Evolutionary conservation across 2,113 vertebrate species (phyloP).

Genomic region (Steatornis caripensis): DNA sequence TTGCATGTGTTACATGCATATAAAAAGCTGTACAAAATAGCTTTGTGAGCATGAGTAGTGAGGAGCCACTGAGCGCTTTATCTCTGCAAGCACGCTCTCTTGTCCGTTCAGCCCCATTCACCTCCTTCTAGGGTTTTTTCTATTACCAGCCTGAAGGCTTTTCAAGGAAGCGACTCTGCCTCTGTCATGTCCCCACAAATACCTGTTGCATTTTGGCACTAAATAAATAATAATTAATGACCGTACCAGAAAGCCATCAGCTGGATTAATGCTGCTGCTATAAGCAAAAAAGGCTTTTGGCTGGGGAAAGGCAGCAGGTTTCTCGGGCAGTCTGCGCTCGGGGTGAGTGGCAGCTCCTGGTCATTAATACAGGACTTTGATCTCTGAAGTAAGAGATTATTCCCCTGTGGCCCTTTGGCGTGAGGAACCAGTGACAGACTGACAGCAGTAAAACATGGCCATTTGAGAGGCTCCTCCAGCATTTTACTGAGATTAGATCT

Average conservation of each 20-base stretch:
- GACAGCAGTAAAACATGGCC: constrained; percentile 28
- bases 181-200: neutral
- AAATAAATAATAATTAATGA: neutral
- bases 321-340: rapidly evolving
- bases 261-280: neutral
- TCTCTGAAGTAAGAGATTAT: constrained; percentile 24
- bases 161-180: neutral
- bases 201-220: neutral
- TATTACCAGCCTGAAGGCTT: neutral
- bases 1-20: neutral
- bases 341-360: neutral
- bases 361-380: constrained; percentile 21
- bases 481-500: constrained; percentile 58
- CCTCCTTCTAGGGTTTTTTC: neutral
- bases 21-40: neutral
- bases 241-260: neutral
- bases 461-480: constrained; percentile 41
- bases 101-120: neutral
- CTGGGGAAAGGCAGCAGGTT: neutral
- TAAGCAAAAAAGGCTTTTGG: neutral
- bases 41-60: neutral
- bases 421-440: neutral
- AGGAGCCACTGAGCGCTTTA: neutral
- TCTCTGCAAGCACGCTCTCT: neutral
- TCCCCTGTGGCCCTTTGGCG: neutral